Conservation (phyloP, 2,888 invertebrate species). For the Drosophila monieri region DNA sequence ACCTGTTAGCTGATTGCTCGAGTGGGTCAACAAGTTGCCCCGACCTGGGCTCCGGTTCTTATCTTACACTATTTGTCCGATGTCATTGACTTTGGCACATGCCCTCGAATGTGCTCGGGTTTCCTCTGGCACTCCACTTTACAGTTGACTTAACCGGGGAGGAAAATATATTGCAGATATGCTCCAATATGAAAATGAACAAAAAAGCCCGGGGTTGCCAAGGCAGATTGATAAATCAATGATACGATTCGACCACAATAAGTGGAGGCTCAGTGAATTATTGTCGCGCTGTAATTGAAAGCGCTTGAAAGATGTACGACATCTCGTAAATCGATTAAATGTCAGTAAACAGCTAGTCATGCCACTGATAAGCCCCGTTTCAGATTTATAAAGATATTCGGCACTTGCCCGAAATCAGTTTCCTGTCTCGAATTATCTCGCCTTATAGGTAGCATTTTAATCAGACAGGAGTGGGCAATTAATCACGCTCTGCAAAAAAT, state of each 20-base stretch:
- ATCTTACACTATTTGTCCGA: conserved; percentile 40
- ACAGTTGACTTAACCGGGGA: conserved; percentile 22
- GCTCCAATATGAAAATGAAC: conserved; percentile 5
- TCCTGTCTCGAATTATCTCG: conserved; percentile 3
- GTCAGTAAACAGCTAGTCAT: conserved; percentile 2
- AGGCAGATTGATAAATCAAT: conserved; percentile 39
- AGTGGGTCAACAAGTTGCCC: conserved; percentile 39
- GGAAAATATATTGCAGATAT: not conserved
- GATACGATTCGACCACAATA: conserved; percentile 27
- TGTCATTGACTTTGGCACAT: conserved; percentile 39
- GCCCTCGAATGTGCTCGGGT: conserved; percentile 2
- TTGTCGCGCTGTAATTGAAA: conserved; percentile 33
- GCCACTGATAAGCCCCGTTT: conserved; percentile 25
- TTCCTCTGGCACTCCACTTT: conserved; percentile 13
- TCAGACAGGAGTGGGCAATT: not conserved
- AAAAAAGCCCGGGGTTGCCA: conserved; percentile 5
- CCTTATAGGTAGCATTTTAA: not conserved
- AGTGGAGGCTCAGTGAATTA: conserved; percentile 20
- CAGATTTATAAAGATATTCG: conserved; percentile 2
- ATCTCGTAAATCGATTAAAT: conserved; percentile 27
- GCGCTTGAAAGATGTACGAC: conserved; percentile 19
- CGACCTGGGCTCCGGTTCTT: conserved; percentile 18
- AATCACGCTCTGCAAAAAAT: not conserved
- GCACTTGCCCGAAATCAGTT: conserved; percentile 8
- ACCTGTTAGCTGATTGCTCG: conserved; percentile 36